Percentiles rank a stretch among this genome's conserved stretches.
Evolutionary conservation across 2,888 invertebrate species (phyloP).

Genomic region (Trissolcus japonicus): DNA sequence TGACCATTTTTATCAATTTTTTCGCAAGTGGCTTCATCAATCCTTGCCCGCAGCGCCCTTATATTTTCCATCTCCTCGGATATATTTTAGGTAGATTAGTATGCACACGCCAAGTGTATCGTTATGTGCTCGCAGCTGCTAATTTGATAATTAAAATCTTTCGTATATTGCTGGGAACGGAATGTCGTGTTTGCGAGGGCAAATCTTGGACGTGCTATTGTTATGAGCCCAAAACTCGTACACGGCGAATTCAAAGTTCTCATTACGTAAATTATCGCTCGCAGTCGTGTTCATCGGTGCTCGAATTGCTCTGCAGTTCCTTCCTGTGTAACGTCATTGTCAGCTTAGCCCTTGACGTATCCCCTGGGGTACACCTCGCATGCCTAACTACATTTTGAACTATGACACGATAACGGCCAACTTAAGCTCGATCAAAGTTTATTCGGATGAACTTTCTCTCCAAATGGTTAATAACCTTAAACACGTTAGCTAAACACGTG

Average conservation of each 20-base stretch:
- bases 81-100: no score
- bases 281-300: slow-evolving; percentile 52
- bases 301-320: slow-evolving; percentile 51
- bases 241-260: slow-evolving; percentile 42
- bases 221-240: slow-evolving; percentile 23
- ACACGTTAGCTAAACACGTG: slow-evolving; percentile 12
- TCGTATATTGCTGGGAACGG: slow-evolving; percentile 5
- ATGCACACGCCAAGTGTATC: slow-evolving; percentile 3
- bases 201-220: slow-evolving; percentile 32
- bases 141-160: slow-evolving; percentile 29
- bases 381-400: slow-evolving; percentile 56
- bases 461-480: slow-evolving; percentile 34
- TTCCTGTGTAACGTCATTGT: slow-evolving; percentile 54
- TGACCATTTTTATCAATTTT: no score
- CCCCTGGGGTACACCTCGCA: slow-evolving; percentile 54
- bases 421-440: slow-evolving; percentile 56
- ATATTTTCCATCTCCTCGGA: no score
- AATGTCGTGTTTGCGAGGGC: slow-evolving; percentile 28
- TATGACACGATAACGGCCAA: slow-evolving; percentile 57
- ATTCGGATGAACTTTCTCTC: slow-evolving; percentile 36
- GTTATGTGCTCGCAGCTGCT: slow-evolving; percentile 4
- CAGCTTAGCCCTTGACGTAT: slow-evolving; percentile 55
- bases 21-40: no score
- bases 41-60: no score
- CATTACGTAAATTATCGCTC: slow-evolving; percentile 55